These are phyloP conservation scores for Mesoligia furuncula DNA, from an alignment of 2,888 invertebrate genomes.

Conservation along the genomic window DNA sequence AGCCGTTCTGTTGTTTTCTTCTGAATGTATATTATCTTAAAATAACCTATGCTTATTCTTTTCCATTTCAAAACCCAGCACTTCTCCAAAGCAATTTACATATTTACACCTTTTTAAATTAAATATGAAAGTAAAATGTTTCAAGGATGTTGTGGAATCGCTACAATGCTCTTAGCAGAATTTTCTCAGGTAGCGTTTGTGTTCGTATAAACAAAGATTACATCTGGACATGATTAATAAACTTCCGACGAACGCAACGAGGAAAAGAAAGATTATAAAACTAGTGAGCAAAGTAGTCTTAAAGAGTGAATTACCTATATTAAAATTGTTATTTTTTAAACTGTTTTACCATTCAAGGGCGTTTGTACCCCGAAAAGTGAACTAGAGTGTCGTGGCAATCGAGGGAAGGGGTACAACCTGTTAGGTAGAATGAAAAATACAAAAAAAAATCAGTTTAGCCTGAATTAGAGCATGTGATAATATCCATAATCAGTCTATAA, in stretches of 20 bases:
- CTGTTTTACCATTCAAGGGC: not conserved
- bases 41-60: slow-evolving; percentile 10
- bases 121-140: slow-evolving; percentile 26
- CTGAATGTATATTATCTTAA: not conserved
- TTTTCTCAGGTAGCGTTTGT: slow-evolving; percentile 8
- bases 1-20: not conserved
- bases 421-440: not conserved
- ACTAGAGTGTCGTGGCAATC: not conserved
- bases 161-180: slow-evolving; percentile 1
- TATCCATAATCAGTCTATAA: too few relatives aligned
- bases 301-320: slow-evolving; percentile 19
- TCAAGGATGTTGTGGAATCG: slow-evolving; percentile 28
- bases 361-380: not conserved
- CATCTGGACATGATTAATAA: slow-evolving; percentile 39
- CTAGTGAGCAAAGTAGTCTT: slow-evolving; percentile 39
- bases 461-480: not conserved
- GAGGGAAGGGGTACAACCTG: too few relatives aligned
- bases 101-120: slow-evolving; percentile 26
- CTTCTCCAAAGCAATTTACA: slow-evolving; percentile 17
- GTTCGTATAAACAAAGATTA: slow-evolving; percentile 19
- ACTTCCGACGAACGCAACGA: slow-evolving; percentile 34
- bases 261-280: slow-evolving; percentile 36
- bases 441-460: not conserved
- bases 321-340: not conserved
- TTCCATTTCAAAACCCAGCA: slow-evolving; percentile 10